Percentiles rank a stretch among this genome's conserved stretches.
These are phyloP conservation scores for Ochotona curzoniae DNA, from an alignment of 2,113 vertebrate species.

Conservation along the genomic window DNA sequence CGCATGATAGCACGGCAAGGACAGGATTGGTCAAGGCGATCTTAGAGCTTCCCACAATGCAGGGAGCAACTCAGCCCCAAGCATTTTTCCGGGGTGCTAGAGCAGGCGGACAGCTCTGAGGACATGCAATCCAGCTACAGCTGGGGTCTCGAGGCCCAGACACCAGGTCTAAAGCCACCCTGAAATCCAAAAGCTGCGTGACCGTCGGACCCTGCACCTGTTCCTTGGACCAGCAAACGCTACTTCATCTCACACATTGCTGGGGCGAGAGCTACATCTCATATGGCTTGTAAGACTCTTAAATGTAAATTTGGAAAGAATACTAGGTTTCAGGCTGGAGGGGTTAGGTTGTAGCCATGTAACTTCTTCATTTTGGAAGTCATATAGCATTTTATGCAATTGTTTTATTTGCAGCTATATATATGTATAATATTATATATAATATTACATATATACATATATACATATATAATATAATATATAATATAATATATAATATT, in stretches of 20 bases:
- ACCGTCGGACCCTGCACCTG: too few relatives aligned
- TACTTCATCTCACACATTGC: too few relatives aligned
- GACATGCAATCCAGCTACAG: not conserved
- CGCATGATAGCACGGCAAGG: not conserved
- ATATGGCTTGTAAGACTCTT: not conserved
- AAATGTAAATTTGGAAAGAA: not conserved
- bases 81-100: not conserved
- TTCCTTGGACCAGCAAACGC: too few relatives aligned
- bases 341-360: too few relatives aligned
- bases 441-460: too few relatives aligned
- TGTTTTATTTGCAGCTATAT: not conserved
- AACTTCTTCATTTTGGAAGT: not conserved
- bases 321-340: not conserved
- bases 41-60: not conserved
- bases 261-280: not conserved
- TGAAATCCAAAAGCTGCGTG: not conserved
- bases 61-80: not conserved
- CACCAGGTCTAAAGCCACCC: not conserved
- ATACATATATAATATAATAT: too few relatives aligned
- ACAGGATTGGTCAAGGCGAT: not conserved
- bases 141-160: not conserved
- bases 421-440: too few relatives aligned
- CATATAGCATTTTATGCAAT: not conserved
- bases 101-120: not conserved
- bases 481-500: too few relatives aligned